Conservation (phyloP, 2,888 invertebrate genomes). For the Tetragonisca angustula region DNA sequence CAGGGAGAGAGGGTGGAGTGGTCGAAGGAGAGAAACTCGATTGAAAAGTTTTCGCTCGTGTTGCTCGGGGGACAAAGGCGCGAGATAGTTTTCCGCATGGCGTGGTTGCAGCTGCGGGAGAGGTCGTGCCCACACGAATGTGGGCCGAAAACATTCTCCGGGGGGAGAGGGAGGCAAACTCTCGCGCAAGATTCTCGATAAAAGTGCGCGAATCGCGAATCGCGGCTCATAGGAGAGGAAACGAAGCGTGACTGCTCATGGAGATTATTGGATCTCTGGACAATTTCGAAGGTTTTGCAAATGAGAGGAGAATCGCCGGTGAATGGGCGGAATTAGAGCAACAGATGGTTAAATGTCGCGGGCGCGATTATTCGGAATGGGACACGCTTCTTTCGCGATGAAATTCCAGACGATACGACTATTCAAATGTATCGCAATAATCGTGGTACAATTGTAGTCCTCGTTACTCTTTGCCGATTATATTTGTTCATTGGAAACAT, state of each 20-base stretch:
- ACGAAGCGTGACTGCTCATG: neutral
- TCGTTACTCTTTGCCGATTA: too few relatives aligned
- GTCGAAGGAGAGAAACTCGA: constrained; percentile 61
- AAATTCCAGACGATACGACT: neutral
- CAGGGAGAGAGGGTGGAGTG: neutral
- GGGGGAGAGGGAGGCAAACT: neutral
- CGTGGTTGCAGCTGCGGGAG: constrained; percentile 48
- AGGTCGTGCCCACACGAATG: constrained; percentile 40
- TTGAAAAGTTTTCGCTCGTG: constrained; percentile 67
- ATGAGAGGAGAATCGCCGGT: neutral
- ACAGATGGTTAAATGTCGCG: constrained; percentile 32
- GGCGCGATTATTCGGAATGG: constrained; percentile 4
- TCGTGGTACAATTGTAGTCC: too few relatives aligned
- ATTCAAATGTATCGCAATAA: too few relatives aligned
- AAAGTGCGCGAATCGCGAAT: constrained; percentile 28
- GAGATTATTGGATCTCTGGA: neutral
- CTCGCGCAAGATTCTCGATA: constrained; percentile 47
- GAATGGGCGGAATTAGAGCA: constrained; percentile 30
- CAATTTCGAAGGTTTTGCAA: constrained; percentile 20
- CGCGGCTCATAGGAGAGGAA: neutral
- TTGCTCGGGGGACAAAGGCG: constrained; percentile 37
- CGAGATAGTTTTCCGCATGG: constrained; percentile 64
- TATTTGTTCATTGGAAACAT: too few relatives aligned
- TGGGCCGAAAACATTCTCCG: constrained; percentile 52
- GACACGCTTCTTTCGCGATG: neutral